Conservation (phyloP, 2,888 invertebrate species). For the Xestia ashworthii region DNA sequence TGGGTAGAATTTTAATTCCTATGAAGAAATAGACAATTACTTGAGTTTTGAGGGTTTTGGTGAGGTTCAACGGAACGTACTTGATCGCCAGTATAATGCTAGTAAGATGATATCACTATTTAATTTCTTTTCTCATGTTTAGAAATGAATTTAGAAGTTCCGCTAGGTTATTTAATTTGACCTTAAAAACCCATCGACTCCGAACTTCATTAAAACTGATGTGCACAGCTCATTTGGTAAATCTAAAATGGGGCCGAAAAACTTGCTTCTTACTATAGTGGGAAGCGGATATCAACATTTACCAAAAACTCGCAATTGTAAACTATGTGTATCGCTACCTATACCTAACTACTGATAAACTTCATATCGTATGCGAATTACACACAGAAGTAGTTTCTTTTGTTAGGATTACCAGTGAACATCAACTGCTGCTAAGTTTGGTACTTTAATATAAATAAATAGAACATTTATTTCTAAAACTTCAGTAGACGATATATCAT, state of each 20-base stretch:
- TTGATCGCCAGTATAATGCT: not conserved
- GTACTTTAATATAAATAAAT: not conserved
- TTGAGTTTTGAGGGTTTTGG: not conserved
- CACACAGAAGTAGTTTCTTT: not conserved
- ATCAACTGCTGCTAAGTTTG: not conserved
- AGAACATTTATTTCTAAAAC: too few relatives aligned
- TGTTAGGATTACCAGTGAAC: not conserved
- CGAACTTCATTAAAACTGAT: not conserved
- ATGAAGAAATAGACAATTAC: not conserved
- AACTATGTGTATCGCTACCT: not conserved
- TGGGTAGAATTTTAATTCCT: slow-evolving; percentile 14
- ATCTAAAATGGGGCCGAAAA: not conserved
- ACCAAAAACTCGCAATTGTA: not conserved
- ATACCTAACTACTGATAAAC: not conserved
- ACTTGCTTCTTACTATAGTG: not conserved
- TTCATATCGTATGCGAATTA: not conserved
- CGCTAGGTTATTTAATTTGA: not conserved
- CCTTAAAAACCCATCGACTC: not conserved
- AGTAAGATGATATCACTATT: not conserved
- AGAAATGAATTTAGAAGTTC: not conserved
- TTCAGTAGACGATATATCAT: too few relatives aligned
- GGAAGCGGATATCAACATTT: not conserved
- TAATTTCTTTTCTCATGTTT: not conserved
- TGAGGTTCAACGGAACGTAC: not conserved
- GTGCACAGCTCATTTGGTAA: not conserved